Base-by-base conservation (phyloP, 2,888 invertebrate species). In the Andrena marginata region DNA sequence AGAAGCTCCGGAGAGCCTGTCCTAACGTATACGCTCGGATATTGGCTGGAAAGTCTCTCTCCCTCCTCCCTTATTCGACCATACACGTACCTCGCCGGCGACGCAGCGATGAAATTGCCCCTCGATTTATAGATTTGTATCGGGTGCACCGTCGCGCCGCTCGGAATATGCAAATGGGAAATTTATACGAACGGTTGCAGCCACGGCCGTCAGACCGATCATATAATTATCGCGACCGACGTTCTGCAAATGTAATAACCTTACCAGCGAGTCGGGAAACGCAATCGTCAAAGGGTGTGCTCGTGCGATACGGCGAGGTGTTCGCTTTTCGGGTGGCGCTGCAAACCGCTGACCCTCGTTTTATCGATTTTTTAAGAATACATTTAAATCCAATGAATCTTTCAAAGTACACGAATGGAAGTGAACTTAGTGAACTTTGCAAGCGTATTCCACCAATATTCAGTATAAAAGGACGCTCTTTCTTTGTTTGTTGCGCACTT, bases 91-190 rank as follows among this genome's bases (percentile, higher is more conserved):
- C n/a, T 56, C 26, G 13, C 20, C 13, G 20, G 67, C 20, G 31
- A 31, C 67, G 33, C 67, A 54, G 54, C 54, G 67, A 68, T 35
- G 67, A 70, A 70, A 59, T 33, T 42, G 59, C 59, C 4, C 13
- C 23, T 7, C 59, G 59, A 70, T 60, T 48, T 48, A 59, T 26
- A 48, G 31, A 62, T 62, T n/a, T 16, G 29, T 62, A 62, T 62
- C 33, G n/a, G 4, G n/a, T 10, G 59, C 59, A 29, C 33, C 29
- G 23, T 48, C 16, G 23, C 23, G 23, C 23, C 26, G n/a, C 59
- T 16, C 60, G 29, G 26, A 29, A 56, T 35, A 33, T 8, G 10
- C 69, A 48, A 70, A 60, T 59, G 26, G 60, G 48, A 68, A 68
- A 56, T 33, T 54, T 54, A 68, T 68, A 33, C 54, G 23, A 33